A percentile compares a stretch with the other conserved stretches of the same genome.
phyloP scores from a whole-genome alignment of 1,140 invertebrate species.

The Anastrepha ludens region DNA sequence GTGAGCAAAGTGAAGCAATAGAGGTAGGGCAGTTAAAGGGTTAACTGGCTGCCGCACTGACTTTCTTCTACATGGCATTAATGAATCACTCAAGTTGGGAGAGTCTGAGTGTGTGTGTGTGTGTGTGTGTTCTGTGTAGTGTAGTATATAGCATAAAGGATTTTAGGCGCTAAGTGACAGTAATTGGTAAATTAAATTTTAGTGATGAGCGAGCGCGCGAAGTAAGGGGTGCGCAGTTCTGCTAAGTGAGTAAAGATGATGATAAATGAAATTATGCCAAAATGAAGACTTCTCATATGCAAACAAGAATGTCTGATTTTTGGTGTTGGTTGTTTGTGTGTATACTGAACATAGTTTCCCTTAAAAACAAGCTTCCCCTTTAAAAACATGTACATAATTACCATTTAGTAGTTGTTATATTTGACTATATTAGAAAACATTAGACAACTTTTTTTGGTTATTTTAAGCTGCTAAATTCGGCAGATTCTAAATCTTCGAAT shows the following conservation, averaged over 20 bases:
- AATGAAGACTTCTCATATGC: constrained; percentile 17
- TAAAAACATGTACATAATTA: no score
- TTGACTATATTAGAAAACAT: no score
- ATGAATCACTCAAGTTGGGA: neutral
- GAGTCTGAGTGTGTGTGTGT: neutral
- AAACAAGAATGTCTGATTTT: neutral
- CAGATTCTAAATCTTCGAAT: no score
- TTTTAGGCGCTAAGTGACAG: constrained; percentile 49
- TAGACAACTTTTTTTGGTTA: no score
- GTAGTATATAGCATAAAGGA: neutral
- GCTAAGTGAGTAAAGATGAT: neutral
- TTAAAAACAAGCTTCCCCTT: no score
- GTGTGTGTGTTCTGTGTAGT: neutral
- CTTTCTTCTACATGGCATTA: neutral
- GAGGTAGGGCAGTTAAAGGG: constrained; percentile 58
- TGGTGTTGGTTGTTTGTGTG: neutral
- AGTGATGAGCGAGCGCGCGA: neutral
- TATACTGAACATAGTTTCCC: neutral
- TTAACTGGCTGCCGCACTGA: constrained; percentile 54
- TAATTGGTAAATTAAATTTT: constrained; percentile 50
- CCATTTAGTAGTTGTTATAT: no score
- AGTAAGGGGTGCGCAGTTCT: neutral
- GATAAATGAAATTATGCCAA: constrained; percentile 32
- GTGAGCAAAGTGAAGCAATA: neutral
- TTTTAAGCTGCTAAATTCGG: no score